These are phyloP conservation scores for Belgica antarctica DNA, from an alignment of 2,888 invertebrate genomes.

Conservation along the genomic window DNA sequence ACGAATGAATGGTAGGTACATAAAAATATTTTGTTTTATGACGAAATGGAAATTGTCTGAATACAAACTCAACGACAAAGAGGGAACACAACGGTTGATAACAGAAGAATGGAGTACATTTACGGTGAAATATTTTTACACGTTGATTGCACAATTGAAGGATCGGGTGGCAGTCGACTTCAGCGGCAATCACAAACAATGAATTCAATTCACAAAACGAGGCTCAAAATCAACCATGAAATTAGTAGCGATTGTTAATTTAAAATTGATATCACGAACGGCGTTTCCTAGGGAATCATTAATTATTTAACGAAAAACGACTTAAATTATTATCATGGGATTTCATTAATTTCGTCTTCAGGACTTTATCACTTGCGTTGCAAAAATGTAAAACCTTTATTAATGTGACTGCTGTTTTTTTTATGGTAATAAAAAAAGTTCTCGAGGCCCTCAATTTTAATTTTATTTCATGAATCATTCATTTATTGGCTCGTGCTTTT, in stretches of 20 bases:
- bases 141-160: background rate
- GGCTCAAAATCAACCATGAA: background rate
- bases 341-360: background rate
- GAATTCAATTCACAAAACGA: background rate
- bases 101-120: background rate
- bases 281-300: background rate
- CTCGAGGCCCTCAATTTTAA: conserved; percentile 31
- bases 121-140: conserved; percentile 3
- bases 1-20: conserved; percentile 28
- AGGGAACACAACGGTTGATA: background rate
- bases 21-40: background rate
- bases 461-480: background rate
- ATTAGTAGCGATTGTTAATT: background rate
- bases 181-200: too few species aligned
- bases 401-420: background rate
- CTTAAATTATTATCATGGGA: conserved; percentile 11
- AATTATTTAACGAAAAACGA: background rate
- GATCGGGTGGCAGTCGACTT: too few species aligned
- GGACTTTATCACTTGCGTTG: background rate
- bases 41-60: background rate
- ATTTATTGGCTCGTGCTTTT: background rate
- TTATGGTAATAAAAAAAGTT: background rate
- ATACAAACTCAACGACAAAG: conserved; percentile 8
- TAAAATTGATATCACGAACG: conserved; percentile 8
- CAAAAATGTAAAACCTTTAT: background rate